phyloP scores from a whole-genome alignment of 2,797 vertebrate species.

The Kryptolebias ocellatus region DNA sequence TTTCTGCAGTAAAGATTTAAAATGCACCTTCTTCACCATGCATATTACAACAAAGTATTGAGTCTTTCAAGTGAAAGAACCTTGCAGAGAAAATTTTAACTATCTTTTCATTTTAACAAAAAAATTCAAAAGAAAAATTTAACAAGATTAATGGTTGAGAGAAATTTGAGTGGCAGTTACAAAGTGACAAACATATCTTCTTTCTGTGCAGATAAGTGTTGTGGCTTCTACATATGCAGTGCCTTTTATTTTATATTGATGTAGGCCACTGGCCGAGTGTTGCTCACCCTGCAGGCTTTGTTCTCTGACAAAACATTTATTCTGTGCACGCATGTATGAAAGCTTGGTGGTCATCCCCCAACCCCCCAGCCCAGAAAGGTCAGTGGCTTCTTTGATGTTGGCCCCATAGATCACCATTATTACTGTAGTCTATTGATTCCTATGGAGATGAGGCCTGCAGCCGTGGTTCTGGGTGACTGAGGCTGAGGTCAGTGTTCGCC shows the following conservation, averaged over 20 bases:
- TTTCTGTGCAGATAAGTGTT: too few relatives aligned
- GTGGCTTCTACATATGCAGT: background rate
- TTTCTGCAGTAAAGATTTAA: too few relatives aligned
- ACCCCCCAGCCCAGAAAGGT: constrained; percentile 70
- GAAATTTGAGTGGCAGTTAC: too few relatives aligned
- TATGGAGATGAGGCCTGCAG: constrained; percentile 80
- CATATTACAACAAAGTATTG: too few relatives aligned
- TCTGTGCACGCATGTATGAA: constrained; percentile 58
- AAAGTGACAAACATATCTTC: too few relatives aligned
- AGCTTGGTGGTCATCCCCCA: constrained; percentile 65
- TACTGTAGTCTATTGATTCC: constrained; percentile 86
- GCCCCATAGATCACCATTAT: constrained; percentile 85
- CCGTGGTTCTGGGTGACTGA: constrained; percentile 69
- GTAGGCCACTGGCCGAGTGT: constrained; percentile 12
- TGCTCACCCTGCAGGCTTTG: constrained; percentile 39
- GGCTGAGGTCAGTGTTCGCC: constrained; percentile 66
- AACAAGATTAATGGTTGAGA: too few relatives aligned
- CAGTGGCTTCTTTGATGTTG: constrained; percentile 80
- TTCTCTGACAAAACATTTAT: constrained; percentile 75
- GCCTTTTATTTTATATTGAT: constrained; percentile 28
- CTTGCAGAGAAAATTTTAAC: too few relatives aligned
- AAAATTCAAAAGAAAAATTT: too few relatives aligned
- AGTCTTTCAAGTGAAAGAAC: too few relatives aligned
- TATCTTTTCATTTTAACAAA: too few relatives aligned
- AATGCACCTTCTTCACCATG: too few relatives aligned